These are phyloP conservation scores for Cremastinae sp. DNA, from an alignment of 2,888 invertebrate genomes.

Conservation along the genomic window DNA sequence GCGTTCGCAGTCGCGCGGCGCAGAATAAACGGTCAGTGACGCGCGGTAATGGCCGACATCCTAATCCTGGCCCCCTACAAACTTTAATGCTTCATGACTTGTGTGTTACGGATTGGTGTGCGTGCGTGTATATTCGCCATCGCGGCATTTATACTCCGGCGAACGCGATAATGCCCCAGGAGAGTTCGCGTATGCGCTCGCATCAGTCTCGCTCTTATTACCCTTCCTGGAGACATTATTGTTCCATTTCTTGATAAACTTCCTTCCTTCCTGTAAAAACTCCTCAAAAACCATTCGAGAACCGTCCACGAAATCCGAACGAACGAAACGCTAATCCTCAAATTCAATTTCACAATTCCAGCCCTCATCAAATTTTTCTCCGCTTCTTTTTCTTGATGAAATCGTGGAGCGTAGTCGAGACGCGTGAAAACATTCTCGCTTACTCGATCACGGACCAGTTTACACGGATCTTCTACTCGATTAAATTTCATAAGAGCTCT, in stretches of 20 bases:
- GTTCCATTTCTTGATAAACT: too few species aligned
- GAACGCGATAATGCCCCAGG: slow-evolving; percentile 10
- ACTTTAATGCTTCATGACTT: slow-evolving; percentile 76
- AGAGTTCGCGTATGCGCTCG: too few species aligned
- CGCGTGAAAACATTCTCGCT: slow-evolving; percentile 52
- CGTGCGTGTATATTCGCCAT: slow-evolving; percentile 57
- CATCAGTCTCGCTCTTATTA: too few species aligned
- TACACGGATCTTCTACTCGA: slow-evolving; percentile 44
- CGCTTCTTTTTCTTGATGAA: not conserved
- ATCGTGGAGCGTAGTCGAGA: slow-evolving; percentile 32
- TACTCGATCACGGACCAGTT: slow-evolving; percentile 53
- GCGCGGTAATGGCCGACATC: slow-evolving; percentile 80
- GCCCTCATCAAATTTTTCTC: slow-evolving; percentile 1
- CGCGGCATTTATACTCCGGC: slow-evolving; percentile 12
- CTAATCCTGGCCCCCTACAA: slow-evolving; percentile 80
- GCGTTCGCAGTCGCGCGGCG: slow-evolving; percentile 70
- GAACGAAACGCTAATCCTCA: not conserved
- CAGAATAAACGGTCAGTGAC: slow-evolving; percentile 79
- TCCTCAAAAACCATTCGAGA: too few species aligned
- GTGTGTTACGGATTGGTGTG: slow-evolving; percentile 68
- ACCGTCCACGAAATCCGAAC: too few species aligned
- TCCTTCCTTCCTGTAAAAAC: too few species aligned
- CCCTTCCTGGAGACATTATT: too few species aligned
- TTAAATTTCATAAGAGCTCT: slow-evolving; percentile 54
- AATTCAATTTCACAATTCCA: slow-evolving; percentile 2